These are phyloP conservation scores for Nannoperca australis DNA, from an alignment of 2,797 vertebrate genomes.

Conservation along the genomic window DNA sequence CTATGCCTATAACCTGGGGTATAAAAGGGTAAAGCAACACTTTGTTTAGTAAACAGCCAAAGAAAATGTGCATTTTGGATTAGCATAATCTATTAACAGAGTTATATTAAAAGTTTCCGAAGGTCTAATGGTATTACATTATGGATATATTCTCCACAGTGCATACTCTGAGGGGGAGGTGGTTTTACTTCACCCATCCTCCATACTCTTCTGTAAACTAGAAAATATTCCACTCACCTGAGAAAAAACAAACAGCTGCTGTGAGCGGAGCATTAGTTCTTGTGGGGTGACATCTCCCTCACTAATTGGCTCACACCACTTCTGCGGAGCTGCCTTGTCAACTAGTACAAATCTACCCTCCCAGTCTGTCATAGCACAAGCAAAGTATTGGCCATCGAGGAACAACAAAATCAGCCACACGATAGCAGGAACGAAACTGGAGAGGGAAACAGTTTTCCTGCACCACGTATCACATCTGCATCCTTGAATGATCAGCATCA, in stretches of 20 bases:
- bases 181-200: slow-evolving; percentile 14
- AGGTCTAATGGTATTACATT: neutral
- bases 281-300: slow-evolving; percentile 78
- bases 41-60: slow-evolving; percentile 38
- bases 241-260: slow-evolving; percentile 85
- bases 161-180: neutral
- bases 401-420: slow-evolving; percentile 87
- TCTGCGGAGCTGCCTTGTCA: slow-evolving; percentile 86
- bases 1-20: slow-evolving; percentile 84
- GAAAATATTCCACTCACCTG: slow-evolving; percentile 77
- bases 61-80: slow-evolving; percentile 1
- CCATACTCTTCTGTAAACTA: neutral
- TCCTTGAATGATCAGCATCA: slow-evolving; percentile 87
- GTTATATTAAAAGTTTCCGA: neutral
- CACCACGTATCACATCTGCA: slow-evolving; percentile 82
- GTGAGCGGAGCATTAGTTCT: slow-evolving; percentile 85
- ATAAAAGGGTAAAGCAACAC: slow-evolving; percentile 42
- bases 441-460: slow-evolving; percentile 78
- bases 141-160: neutral
- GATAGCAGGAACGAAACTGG: slow-evolving; percentile 82
- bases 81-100: slow-evolving; percentile 13
- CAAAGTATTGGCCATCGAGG: slow-evolving; percentile 86
- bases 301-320: slow-evolving; percentile 84
- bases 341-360: slow-evolving; percentile 85
- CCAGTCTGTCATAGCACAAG: slow-evolving; percentile 86